A percentile compares a stretch with the other conserved stretches of the same genome.
Conservation (phyloP, 2,888 invertebrate species). For the Cyclophora punctaria region DNA sequence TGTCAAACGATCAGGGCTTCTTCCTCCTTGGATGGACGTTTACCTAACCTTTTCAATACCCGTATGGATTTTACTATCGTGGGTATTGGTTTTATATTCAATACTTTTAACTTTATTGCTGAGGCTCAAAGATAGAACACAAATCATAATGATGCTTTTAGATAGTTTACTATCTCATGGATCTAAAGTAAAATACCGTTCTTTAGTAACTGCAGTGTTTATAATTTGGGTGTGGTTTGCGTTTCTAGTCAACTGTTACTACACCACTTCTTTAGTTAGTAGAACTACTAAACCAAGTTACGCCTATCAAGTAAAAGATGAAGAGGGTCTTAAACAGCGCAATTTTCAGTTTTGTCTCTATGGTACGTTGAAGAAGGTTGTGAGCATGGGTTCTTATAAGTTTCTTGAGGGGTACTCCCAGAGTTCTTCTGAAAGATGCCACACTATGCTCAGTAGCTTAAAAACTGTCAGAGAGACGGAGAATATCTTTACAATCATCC, state of each 20-base stretch:
- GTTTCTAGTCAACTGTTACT: constrained; percentile 29
- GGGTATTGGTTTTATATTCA: not conserved
- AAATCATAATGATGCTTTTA: not conserved
- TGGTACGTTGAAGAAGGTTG: no score
- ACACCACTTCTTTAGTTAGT: constrained; percentile 31
- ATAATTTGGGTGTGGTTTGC: constrained; percentile 16
- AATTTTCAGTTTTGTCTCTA: no score
- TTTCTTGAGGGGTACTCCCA: no score
- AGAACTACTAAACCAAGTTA: constrained; percentile 24
- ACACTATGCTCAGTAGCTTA: no score
- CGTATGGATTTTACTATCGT: not conserved
- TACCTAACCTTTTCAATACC: not conserved
- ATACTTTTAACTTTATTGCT: not conserved
- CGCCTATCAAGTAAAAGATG: constrained; percentile 30
- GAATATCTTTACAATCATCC: no score
- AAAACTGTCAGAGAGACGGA: no score
- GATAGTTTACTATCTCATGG: not conserved
- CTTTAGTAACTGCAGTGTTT: not conserved
- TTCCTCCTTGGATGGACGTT: not conserved
- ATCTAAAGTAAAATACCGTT: not conserved
- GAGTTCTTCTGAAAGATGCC: no score
- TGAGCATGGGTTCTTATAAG: no score
- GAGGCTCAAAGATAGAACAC: not conserved
- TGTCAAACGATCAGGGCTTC: constrained; percentile 1
- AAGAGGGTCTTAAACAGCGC: constrained; percentile 20